Evolutionary conservation across 2,797 vertebrate species (phyloP), one percentile per base, ranked within the genome.

Genomic region (Onychomys leucogaster): DNA sequence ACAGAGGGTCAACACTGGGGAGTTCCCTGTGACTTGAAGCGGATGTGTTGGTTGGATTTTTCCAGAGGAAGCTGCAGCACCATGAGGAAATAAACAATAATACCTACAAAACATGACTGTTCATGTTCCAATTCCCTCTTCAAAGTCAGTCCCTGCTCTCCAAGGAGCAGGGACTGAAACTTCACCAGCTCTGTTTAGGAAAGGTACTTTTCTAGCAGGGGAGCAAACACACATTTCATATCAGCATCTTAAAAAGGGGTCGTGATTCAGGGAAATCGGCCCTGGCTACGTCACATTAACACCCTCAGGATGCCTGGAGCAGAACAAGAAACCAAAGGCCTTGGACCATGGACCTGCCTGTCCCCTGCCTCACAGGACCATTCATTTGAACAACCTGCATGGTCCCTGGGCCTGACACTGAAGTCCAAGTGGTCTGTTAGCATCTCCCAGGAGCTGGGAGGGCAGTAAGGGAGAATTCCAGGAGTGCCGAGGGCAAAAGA

Each of bases 1-100:
- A 98, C 97, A 94, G 97, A 96, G 89, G 97, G 96, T 97, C 97
- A 97, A 97, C 96, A 98, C 90, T 93, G 91, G 96, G 88, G 90
- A 94, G 89, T 94, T 97, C 95, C 94, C 97, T 93, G 96, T 55
- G 95, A 57, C 96, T 90, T n/a, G 95, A 96, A 97, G 93, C 29
- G 93, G 93, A 95, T 96, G 97, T 95, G 78, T 76, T 94, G 85
- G 69, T 95, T 95, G 81, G 94, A 94, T 95, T 96, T 97, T 97
- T 98, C 96, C 97, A 97, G 94, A 97, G 96, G 97, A 97, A 96
- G 94, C 88, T 69, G 69, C n/a, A 67, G 5, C 96, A 84, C 94
- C 93, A 76, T 83, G 59, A 95, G 89, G 95, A 96, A 97, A 97
- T 95, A 96, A 97, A 96, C 93, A 96, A 29, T 12, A 61, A 90